These are phyloP conservation scores for Ganaspis brasiliensis DNA, from an alignment of 2,888 invertebrate species.

Conservation along the genomic window DNA sequence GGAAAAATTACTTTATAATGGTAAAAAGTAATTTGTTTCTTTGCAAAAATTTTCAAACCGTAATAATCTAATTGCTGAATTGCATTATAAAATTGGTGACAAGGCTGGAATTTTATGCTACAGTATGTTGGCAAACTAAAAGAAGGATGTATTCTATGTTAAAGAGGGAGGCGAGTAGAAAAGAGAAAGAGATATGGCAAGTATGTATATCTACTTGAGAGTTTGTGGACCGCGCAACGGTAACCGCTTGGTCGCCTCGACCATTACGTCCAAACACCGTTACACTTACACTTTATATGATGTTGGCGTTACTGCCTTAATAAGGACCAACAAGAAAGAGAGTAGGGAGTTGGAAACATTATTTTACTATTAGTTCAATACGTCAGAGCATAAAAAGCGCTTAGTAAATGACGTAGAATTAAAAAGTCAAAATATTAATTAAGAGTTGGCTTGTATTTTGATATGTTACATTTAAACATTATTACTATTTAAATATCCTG, in stretches of 20 bases:
- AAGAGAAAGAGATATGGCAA: slow-evolving; percentile 55
- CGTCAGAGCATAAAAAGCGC: not conserved
- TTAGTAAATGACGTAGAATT: too few species aligned
- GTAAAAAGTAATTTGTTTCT: not conserved
- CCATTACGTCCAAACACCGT: slow-evolving; percentile 75
- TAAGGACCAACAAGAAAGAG: slow-evolving; percentile 49
- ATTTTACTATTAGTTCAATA: slow-evolving; percentile 5
- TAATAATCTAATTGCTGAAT: not conserved
- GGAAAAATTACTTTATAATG: not conserved
- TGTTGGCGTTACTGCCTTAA: slow-evolving; percentile 61
- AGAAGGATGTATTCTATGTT: slow-evolving; percentile 9
- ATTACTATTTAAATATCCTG: too few species aligned
- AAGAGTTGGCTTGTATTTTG: not conserved
- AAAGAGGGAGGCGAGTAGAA: slow-evolving; percentile 45
- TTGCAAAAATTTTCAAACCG: not conserved
- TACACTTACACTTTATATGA: slow-evolving; percentile 72
- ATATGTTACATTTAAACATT: too few species aligned
- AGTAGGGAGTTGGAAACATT: not conserved
- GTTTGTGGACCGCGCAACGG: slow-evolving; percentile 79
- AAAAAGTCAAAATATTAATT: too few species aligned
- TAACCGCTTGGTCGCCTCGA: slow-evolving; percentile 67
- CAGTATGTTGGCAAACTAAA: not conserved
- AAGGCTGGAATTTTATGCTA: not conserved
- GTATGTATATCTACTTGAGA: slow-evolving; percentile 62
- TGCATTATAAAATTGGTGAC: slow-evolving; percentile 13